Percentiles rank a stretch among this genome's conserved stretches.
Evolutionary conservation across 2,113 vertebrate species (phyloP).

Genomic region (Sphaerodactylus townsendi): DNA sequence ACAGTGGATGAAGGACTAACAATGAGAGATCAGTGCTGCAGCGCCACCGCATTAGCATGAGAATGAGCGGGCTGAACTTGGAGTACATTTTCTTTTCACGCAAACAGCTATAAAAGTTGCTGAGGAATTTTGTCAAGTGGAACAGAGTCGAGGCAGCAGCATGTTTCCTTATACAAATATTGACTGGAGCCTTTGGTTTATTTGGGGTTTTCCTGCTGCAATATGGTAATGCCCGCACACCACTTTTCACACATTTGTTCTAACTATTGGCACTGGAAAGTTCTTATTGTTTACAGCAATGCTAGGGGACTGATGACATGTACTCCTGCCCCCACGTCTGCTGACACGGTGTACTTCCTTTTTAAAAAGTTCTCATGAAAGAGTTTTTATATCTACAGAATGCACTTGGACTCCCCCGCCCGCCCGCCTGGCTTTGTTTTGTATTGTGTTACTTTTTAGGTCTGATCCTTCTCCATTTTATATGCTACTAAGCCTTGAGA

Average conservation of each 20-base stretch:
- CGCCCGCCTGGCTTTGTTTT: constrained; percentile 9
- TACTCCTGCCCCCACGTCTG: constrained; percentile 60
- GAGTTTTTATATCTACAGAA: constrained; percentile 45
- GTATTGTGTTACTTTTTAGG: not conserved
- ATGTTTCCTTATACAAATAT: constrained; percentile 79
- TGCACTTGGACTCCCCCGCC: not conserved
- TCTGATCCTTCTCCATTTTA: not conserved
- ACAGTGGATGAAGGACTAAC: constrained; percentile 25
- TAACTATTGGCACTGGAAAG: constrained; percentile 85
- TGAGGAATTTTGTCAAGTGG: constrained; percentile 44
- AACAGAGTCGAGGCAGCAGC: constrained; percentile 49
- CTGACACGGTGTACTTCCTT: constrained; percentile 87
- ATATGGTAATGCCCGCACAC: constrained; percentile 65
- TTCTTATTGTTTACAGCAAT: constrained; percentile 83
- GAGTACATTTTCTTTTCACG: constrained; percentile 35
- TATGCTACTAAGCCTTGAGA: not conserved
- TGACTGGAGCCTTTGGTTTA: constrained; percentile 72
- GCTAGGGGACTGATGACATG: constrained; percentile 69
- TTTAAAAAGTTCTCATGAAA: constrained; percentile 86
- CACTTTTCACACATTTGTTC: constrained; percentile 79
- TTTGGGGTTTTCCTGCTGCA: constrained; percentile 69
- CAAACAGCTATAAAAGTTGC: constrained; percentile 52
- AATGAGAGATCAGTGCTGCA: constrained; percentile 53
- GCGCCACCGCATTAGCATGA: constrained; percentile 65
- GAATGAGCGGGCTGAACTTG: constrained; percentile 54